Evolutionary conservation across 2,113 vertebrate genomes (phyloP).

Genomic region (Nothobranchius furzeri): DNA sequence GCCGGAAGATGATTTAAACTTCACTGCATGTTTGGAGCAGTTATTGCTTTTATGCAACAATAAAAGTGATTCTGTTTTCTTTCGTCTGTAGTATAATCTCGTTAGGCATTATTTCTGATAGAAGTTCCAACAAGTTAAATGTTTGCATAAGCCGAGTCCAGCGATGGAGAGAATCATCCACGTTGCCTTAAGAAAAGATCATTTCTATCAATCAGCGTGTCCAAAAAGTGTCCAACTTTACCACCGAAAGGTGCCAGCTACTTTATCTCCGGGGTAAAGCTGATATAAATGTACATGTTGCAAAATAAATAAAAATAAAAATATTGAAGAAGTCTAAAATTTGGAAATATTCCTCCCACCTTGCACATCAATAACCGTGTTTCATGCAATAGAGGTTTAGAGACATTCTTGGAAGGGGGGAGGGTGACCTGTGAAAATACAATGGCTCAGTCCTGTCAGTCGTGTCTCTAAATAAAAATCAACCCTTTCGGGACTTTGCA

Average conservation of each 20-base stretch:
- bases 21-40: not conserved
- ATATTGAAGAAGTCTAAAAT: conserved; percentile 21
- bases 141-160: conserved; percentile 21
- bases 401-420: too few species aligned
- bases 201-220: conserved; percentile 35
- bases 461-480: too few species aligned
- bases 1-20: not conserved
- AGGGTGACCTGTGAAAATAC: too few species aligned
- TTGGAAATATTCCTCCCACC: too few species aligned
- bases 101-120: too few species aligned
- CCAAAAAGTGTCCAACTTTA: conserved; percentile 6
- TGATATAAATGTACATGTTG: conserved; percentile 15
- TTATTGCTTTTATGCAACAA: not conserved
- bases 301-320: conserved; percentile 5
- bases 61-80: too few species aligned
- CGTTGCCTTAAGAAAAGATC: conserved; percentile 10
- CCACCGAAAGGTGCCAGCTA: conserved; percentile 20
- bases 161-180: conserved; percentile 24
- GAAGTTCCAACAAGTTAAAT: not conserved
- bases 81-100: too few species aligned
- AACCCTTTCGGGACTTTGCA: too few species aligned
- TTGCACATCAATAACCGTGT: too few species aligned
- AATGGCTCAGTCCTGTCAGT: too few species aligned
- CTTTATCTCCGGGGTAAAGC: conserved; percentile 21
- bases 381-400: too few species aligned